A percentile compares a stretch with the other conserved stretches of the same genome.
Evolutionary conservation across 2,888 invertebrate species (phyloP).

Genomic region (Schizotus pectinicornis): DNA sequence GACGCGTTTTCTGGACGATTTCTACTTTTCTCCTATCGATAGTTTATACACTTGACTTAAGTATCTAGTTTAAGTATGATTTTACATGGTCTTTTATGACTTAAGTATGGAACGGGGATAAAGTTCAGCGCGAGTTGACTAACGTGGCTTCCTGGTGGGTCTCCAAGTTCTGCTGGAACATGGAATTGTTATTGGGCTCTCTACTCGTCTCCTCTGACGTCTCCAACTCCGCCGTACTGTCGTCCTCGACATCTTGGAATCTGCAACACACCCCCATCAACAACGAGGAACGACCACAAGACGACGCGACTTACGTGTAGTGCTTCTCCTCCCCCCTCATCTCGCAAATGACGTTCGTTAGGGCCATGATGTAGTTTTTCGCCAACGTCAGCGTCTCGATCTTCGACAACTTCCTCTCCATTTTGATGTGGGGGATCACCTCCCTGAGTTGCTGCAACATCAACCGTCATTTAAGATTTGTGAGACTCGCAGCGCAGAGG

Average conservation of each 20-base stretch:
- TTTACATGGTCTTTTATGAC: background rate
- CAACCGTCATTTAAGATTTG: slow-evolving; percentile 1
- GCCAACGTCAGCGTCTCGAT: slow-evolving; percentile 81
- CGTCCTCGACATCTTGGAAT: slow-evolving; percentile 58
- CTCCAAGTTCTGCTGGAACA: slow-evolving; percentile 64
- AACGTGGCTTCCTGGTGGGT: slow-evolving; percentile 50
- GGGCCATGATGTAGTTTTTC: slow-evolving; percentile 83
- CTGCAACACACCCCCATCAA: slow-evolving; percentile 41
- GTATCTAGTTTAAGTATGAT: background rate
- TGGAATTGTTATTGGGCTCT: slow-evolving; percentile 64
- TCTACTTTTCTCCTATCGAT: background rate
- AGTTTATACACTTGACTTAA: background rate
- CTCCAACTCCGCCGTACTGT: slow-evolving; percentile 53
- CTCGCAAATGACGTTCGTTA: slow-evolving; percentile 81
- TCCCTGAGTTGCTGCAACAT: slow-evolving; percentile 70
- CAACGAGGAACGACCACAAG: background rate
- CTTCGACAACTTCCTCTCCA: slow-evolving; percentile 78
- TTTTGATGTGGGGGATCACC: slow-evolving; percentile 80
- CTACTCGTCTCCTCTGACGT: slow-evolving; percentile 43
- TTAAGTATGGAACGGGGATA: background rate
- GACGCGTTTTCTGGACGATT: background rate
- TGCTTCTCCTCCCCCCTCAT: slow-evolving; percentile 75
- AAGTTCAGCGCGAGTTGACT: slow-evolving; percentile 46
- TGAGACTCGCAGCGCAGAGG: background rate
- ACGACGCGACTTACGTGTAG: slow-evolving; percentile 63